Base-by-base conservation (phyloP, 2,888 invertebrate species). In the Zele albiditarsus region DNA sequence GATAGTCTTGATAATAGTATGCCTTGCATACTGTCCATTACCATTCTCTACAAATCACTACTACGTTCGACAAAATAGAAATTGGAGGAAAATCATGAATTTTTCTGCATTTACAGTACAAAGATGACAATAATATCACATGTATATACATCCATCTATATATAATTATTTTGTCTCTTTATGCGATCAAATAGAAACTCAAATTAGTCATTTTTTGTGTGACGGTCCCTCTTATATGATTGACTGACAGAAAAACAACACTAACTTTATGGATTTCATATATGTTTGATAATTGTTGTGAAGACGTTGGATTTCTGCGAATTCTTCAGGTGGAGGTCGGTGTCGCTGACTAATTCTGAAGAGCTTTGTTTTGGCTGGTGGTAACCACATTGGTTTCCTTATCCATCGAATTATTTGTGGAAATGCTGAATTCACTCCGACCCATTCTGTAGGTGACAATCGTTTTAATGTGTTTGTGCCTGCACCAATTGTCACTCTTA, bases 351-450 rank as follows among this genome's bases (percentile, higher is more conserved):
- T 93, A 76, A 96, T 91, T 79, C 93, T 92, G 89, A 92, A 96
- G 66, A 94, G 80, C 91, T 96, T 97, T 81, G 92, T 93, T 90
- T 95, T 95, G 0, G 96, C 96, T 16, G 92, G 92, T 2, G 95
- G 95, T 65, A 96, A 74, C 95, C 95, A 95, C 78, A 93, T 90
- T 0, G 96, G 96, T 89, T 97, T 96, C 80, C 95, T 91, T 90
- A 89, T 87, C 91, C 92, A 93, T 81, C 93, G 89, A 8, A 93
- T 89, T 70, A 89, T 80, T 79, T 88, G 86, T 53, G 79, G 77
- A n/a, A 60, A 60, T 60, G 28, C 16, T 60, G 60, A 60, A 60
- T 60, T 60, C 1, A 60, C 8, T 60, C 60, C 60, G 27, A 60
- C 25, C 27, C 25, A 60, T 60, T 60, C 60, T 10, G 3, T 27